phyloP scores from a whole-genome alignment of 2,113 vertebrate species.

The Abramis brama region DNA sequence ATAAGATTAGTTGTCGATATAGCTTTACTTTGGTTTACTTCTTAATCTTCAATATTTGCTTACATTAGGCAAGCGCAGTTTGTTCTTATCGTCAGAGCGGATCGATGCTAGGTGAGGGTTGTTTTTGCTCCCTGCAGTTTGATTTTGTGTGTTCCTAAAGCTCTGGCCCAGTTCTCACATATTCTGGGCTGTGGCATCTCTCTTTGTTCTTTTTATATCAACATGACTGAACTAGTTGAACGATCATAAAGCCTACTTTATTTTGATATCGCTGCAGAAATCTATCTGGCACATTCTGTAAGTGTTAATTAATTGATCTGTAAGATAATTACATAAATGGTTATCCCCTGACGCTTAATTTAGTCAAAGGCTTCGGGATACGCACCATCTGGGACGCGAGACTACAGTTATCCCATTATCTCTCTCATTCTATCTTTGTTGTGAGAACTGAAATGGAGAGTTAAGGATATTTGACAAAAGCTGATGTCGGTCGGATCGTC shows the following conservation, averaged over 20 bases:
- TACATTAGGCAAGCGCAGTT: not conserved
- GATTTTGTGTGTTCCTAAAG: not conserved
- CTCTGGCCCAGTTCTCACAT: not conserved
- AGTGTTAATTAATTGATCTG: conserved; percentile 55
- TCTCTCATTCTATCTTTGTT: conserved; percentile 2
- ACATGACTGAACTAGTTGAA: conserved; percentile 6
- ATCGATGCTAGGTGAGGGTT: not conserved
- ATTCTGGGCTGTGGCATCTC: not conserved
- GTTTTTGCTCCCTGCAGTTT: conserved; percentile 9
- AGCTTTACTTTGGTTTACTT: not conserved
- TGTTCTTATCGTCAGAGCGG: not conserved
- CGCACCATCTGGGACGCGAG: conserved; percentile 67
- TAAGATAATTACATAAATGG: conserved; percentile 64
- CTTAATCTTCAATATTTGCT: not conserved
- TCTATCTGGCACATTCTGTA: conserved; percentile 21
- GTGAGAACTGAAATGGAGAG: not conserved
- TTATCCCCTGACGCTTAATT: conserved; percentile 62
- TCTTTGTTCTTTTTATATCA: conserved; percentile 11
- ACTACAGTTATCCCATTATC: conserved; percentile 24
- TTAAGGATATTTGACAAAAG: not conserved
- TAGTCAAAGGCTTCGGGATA: conserved; percentile 63
- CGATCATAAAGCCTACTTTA: not conserved
- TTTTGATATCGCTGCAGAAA: not conserved
- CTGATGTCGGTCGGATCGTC: not conserved
- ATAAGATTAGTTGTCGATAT: not conserved